Conservation (phyloP, 2,888 invertebrate genomes). For the Bellardia pandia region DNA sequence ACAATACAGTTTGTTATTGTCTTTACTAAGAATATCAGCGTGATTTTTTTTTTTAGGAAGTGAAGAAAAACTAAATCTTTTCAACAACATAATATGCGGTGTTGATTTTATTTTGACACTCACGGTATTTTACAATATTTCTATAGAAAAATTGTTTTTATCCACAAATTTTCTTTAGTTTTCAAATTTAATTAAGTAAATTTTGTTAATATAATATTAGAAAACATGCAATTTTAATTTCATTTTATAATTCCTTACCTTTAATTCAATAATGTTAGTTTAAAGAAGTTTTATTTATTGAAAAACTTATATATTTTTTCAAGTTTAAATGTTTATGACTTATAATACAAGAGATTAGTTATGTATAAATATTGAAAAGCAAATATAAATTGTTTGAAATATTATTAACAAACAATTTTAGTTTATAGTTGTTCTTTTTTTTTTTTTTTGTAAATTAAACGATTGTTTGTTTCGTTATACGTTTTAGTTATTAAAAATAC, state of each 20-base stretch:
- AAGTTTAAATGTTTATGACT: constrained; percentile 11
- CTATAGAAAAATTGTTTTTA: too few species aligned
- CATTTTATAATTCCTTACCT: constrained; percentile 43
- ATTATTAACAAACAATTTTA: constrained; percentile 28
- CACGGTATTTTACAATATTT: too few species aligned
- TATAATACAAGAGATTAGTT: neutral
- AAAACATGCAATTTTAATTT: neutral
- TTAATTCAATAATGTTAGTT: constrained; percentile 39
- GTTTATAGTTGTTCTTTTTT: neutral
- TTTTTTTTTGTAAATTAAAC: neutral
- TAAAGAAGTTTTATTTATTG: neutral
- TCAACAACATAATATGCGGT: too few species aligned
- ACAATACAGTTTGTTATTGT: too few species aligned
- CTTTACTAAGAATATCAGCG: too few species aligned
- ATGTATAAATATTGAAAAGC: neutral
- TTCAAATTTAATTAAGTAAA: neutral
- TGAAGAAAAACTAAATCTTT: too few species aligned
- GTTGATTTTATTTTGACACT: too few species aligned
- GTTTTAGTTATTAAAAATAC: constrained; percentile 9
- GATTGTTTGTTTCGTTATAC: constrained; percentile 21
- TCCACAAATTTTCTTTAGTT: too few species aligned
- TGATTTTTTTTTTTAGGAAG: too few species aligned
- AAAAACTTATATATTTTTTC: neutral
- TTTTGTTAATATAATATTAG: neutral
- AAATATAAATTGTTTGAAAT: constrained; percentile 28